Evolutionary conservation across 64 coral and sea anemone species (phyloP), one percentile per base, ranked within the genome.

Genomic region (Astreopora myriophthalma): DNA sequence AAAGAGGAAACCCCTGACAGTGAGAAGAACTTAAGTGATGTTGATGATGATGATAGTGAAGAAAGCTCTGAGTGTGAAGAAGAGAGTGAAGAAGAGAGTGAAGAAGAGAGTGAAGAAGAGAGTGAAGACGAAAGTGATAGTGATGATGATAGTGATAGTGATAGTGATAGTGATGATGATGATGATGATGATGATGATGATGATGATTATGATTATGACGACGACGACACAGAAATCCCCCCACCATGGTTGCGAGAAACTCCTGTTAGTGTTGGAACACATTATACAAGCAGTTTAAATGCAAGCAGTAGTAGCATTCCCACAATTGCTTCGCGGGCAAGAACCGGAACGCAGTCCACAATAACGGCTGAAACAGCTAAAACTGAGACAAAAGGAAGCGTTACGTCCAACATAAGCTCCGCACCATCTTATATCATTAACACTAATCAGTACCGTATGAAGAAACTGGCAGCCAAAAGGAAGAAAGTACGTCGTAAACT

Each of bases 271-370:
- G 22, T 75, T 23, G 29, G 61, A 65, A 78, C 75, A 37, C 88
- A 76, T 22, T 76, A 79, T 34, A 40, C 85, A 2, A 90, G 88
- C 61, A 90, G 88, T 90, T 23, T 90, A 35, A 79, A 78, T 28
- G 74, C 32, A n/a, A 79, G 85, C 31, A 19, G 79, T 3, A 94
- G 92, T n/a, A 94, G 85, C 22, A 94, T 94, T 9, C 85, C 85
- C 4, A 94, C 92, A 20, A 34, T 81, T 65, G 71, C 86, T 58
- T 94, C 85, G 31, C 5, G 16, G 16, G 84, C 46, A 17, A 64
- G 13, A 35, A 89, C 73, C 75, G 30, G 14, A 0, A 28, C 71
- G 12, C 73, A 89, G 23, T 46, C 74, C 24, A 79, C 27, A 79
- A 68, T 24, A 16, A 79, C 22, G 7, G 33, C 40, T 34, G 57